Evolutionary conservation across 1,140 invertebrate genomes (phyloP), one percentile per base, ranked within the genome.

Genomic region (Agrypnia vestita): DNA sequence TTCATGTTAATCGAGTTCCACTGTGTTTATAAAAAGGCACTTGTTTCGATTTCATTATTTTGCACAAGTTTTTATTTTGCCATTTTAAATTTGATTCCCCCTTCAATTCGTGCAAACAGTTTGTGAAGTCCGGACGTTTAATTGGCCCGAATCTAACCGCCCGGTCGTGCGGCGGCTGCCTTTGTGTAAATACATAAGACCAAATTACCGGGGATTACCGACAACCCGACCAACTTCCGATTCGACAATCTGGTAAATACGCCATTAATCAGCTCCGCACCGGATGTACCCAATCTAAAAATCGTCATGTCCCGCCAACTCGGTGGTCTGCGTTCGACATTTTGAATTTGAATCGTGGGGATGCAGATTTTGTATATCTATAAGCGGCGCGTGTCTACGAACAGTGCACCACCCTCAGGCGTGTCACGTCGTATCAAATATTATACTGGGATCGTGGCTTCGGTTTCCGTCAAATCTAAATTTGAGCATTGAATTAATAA

Each of bases 231-330:
- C 64, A 69, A 69, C 64, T 69, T 69, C 64, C 64, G 64, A 47
- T 69, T 44, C 44, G 64, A 69, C 64, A 69, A 69, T 69, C 64
- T 69, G 64, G 56, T 43, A 69, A 69, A 69, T 46, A 43, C 64
- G 44, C 64, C 64, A 69, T 69, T 69, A 46, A 69, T 69, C 64
- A 69, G 44, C 64, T 44, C 64, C 4, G 35, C n/a, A 69, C 35
- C 64, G 64, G 64, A 69, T 46, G 44, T 19, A n/a, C 64, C 44
- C 43, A 69, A 44, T 69, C 44, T 61, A 61, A 61, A 61, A 61
- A 61, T 61, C 25, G 59, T 61, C 59, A 35, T 35, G 15, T 19
- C 21, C 59, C 59, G 7, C 59, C 15, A 51, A 51, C n/a, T 17
- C 59, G 8, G 59, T 35, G 59, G 1, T 61, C 59, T 61, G 59